Base-by-base conservation (phyloP, 2,888 invertebrate genomes). In the Caprella mutica region DNA sequence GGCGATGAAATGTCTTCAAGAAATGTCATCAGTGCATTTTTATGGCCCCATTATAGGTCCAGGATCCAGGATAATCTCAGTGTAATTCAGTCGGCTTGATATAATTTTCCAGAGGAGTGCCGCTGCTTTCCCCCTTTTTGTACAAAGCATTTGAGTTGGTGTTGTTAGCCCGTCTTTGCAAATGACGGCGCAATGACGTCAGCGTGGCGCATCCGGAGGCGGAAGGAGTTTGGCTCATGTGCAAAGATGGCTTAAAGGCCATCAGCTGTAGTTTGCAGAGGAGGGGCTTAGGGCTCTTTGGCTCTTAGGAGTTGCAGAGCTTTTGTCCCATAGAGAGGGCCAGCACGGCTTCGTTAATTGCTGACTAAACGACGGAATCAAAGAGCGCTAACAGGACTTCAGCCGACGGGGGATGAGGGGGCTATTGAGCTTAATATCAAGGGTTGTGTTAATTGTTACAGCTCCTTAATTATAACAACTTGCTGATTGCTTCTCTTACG, bases 331-430 rank as follows among this genome's bases (percentile, higher is more conserved):
- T 48, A 30, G 48, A 30, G 48, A 48, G 48, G n/a, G 30, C 48
- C 48, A 48, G 48, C 29, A 48, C 29, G 48, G 48, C 48, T 56
- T 56, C 59, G 54, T 59, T 62, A 62, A 62, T 62, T 62, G 62
- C 42, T 55, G 62, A 54, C 56, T 62, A 62, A 62, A 59, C 55
- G 62, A 59, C 58, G 59, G 58, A 62, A 62, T 62, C 62, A 62
- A 62, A 62, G 62, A 56, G 56, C 54, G 52, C n/a, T n/a, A n/a
- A n/a, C n/a, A n/a, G n/a, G n/a, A n/a, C n/a, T 53, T 42, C 52
- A 50, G 23, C 27, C 42, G 35, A 40, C 39, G 17, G 39, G 39
- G 39, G n/a, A n/a, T n/a, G n/a, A n/a, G n/a, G n/a, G n/a, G n/a
- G n/a, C n/a, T n/a, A n/a, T n/a, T n/a, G n/a, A n/a, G n/a, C n/a